Percentiles rank a stretch among this genome's conserved stretches.
Conservation (phyloP, 2,113 vertebrate genomes). For the Rallus limicola region DNA sequence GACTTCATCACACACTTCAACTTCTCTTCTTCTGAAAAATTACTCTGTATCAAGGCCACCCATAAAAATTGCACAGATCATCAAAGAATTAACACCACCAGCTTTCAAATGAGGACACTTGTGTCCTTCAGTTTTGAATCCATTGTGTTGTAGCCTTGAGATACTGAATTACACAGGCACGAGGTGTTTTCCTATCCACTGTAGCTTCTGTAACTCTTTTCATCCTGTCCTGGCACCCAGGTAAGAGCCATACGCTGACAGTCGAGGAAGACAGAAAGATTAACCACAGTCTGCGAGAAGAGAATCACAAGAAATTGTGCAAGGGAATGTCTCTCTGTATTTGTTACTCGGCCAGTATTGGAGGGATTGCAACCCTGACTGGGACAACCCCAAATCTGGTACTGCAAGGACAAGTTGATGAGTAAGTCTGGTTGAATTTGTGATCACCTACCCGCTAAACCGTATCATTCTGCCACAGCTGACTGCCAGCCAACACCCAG, state of each 20-base stretch:
- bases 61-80: neutral
- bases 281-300: neutral
- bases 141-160: neutral
- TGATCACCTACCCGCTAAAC: neutral
- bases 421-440: conserved; percentile 75
- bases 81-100: neutral
- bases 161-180: neutral
- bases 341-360: conserved; percentile 92
- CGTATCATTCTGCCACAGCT: neutral
- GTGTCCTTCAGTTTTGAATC: neutral
- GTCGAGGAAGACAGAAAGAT: neutral
- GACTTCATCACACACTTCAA: neutral
- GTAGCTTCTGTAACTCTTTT: neutral
- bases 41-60: neutral
- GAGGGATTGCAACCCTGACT: conserved; percentile 91
- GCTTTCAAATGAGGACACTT: neutral
- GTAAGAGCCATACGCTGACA: neutral
- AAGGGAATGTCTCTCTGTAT: conserved; percentile 89
- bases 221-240: conserved; percentile 39
- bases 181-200: neutral
- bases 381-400: conserved; percentile 93
- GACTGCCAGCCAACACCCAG: neutral
- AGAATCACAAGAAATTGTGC: conserved; percentile 74
- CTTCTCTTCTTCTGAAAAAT: neutral
- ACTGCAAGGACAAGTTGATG: conserved; percentile 87